Evolutionary conservation across 2,797 vertebrate species (phyloP).

Genomic region (Clangula hyemalis): DNA sequence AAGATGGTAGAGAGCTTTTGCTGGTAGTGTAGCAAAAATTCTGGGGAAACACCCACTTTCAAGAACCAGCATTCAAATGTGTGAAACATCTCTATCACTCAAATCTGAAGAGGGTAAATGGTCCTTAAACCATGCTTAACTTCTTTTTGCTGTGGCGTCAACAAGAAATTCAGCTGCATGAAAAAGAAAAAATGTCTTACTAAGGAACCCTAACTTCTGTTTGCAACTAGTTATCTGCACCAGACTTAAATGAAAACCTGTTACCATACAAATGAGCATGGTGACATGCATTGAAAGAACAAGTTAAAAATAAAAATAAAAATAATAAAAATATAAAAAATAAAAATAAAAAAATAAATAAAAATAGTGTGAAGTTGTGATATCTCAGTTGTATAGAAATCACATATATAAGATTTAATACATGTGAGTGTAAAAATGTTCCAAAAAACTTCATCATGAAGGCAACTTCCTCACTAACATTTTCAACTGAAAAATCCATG

Average conservation of each 20-base stretch:
- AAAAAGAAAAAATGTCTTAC: not conserved
- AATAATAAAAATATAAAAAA: not conserved
- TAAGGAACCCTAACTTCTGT: accelerated
- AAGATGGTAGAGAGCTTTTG: not conserved
- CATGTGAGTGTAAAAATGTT: not conserved
- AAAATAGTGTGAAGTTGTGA: not conserved
- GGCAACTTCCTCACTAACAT: not conserved
- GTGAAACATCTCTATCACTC: not conserved
- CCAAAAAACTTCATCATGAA: not conserved
- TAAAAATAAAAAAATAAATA: not conserved
- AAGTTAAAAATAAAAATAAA: not conserved
- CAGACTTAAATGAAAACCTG: not conserved
- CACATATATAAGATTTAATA: not conserved
- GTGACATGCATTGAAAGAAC: not conserved
- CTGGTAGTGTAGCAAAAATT: not conserved
- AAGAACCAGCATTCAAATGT: not conserved
- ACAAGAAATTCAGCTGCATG: not conserved
- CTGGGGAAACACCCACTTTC: not conserved
- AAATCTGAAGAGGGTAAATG: not conserved
- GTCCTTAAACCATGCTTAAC: not conserved
- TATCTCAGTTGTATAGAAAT: not conserved
- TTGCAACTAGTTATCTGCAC: not conserved
- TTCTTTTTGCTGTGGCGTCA: not conserved
- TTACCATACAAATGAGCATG: not conserved
- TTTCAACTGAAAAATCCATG: not conserved